Evolutionary conservation across 2,113 vertebrate species (phyloP).

Genomic region (Amphiprion percula): DNA sequence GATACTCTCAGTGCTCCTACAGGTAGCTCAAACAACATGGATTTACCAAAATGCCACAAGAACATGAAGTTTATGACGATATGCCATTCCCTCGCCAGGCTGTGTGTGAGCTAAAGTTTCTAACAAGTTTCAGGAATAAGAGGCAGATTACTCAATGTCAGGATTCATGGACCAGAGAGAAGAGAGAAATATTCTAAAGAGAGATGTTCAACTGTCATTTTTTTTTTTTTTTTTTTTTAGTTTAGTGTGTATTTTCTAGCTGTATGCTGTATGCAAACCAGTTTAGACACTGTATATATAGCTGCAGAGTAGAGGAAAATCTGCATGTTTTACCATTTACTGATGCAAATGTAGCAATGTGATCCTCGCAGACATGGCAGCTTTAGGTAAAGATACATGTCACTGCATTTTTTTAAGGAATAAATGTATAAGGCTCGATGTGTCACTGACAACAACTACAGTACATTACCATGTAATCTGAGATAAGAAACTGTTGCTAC

Average conservation of each 20-base stretch:
- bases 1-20: constrained; percentile 56
- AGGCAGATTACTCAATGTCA: constrained; percentile 42
- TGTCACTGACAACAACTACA: constrained; percentile 79
- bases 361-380: constrained; percentile 52
- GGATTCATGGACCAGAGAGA: constrained; percentile 52
- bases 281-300: constrained; percentile 61
- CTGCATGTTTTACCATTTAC: constrained; percentile 54
- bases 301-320: constrained; percentile 53
- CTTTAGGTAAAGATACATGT: constrained; percentile 48
- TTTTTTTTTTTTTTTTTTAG: constrained; percentile 35
- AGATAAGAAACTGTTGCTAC: constrained; percentile 66
- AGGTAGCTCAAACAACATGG: constrained; percentile 46
- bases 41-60: constrained; percentile 46
- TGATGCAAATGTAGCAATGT: constrained; percentile 61
- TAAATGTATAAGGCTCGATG: constrained; percentile 76
- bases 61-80: constrained; percentile 47
- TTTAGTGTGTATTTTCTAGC: constrained; percentile 45
- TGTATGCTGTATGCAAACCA: constrained; percentile 57
- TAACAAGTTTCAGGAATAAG: constrained; percentile 22
- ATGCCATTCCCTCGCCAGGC: constrained; percentile 47
- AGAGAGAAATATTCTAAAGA: constrained; percentile 46
- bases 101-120: constrained; percentile 50
- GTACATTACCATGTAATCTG: constrained; percentile 71
- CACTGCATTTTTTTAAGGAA: constrained; percentile 55
- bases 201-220: constrained; percentile 40